Evolutionary conservation across 2,888 invertebrate species (phyloP), one percentile per base, ranked within the genome.

Genomic region (Nomada fucata): DNA sequence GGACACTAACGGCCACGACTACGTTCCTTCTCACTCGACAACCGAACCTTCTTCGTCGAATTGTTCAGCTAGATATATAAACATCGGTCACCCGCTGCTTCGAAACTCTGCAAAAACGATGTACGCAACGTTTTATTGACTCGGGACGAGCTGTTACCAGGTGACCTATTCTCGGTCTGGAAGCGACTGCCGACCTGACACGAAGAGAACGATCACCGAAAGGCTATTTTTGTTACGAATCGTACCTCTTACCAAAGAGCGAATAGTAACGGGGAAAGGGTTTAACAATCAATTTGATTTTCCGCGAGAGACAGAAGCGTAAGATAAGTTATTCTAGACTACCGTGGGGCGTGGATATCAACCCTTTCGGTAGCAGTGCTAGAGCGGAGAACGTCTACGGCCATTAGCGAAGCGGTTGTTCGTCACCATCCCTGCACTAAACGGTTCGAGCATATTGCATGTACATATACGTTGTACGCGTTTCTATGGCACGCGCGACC

Each of bases 401-500:
- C 36, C 7, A 5, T 7, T 36, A 5, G 36, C 36, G 36, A 36
- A 36, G 36, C 36, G 36, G 7, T 36, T 36, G 36, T 36, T 36
- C 36, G 36, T 59, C 26, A 29, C n/a, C 18, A 29, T 15, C n/a
- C 7, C 4, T 13, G 11, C 67, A 55, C 44, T 7, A 61, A 44
- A 47, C 26, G 44, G 68, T 23, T 68, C 23, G 23, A 68, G 59
- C 50, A 20, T 26, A 68, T 50, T 23, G 23, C 47, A 53, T 55
- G 26, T 26, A 60, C 47, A 18, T 72, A 60, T 63, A 67, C 52
- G 59, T 67, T 68, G 53, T 60, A 60, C 42, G 50, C 61, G 70
- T 73, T 53, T 44, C 11, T 61, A 50, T 63, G 13, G 73, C 61
- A 68, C 57, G 52, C 68, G 52, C 29, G 68, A 64, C 65, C 44